Base-by-base conservation (phyloP, 2,888 invertebrate species). In the Drosophila mettleri region DNA sequence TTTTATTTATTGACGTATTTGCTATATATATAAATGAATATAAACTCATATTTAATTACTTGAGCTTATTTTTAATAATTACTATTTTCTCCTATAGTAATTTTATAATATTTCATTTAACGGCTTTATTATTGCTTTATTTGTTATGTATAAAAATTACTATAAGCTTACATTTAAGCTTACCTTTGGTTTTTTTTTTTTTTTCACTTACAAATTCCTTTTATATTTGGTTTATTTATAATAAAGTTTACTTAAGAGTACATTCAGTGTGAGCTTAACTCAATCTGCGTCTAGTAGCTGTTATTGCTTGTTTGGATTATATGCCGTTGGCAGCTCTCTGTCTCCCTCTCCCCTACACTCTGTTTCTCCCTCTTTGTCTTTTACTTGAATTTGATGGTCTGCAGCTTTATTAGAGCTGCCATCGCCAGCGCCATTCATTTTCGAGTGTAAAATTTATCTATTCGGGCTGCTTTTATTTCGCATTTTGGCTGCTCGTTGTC, bases 401-500 rank as follows among this genome's bases (percentile, higher is more conserved):
- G 61, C 64, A 58, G 64, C 73, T 69, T 61, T 75, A 69, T 74
- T 61, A 53, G 59, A 60, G 58, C 39, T 31, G 14, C 18, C 20
- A 9, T 14, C 22, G 43, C 24, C n/a, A 24, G 31, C n/a, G 18
- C 39, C 46, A 34, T 31, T 29, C 59, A 63, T 53, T 63, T 54
- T 46, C 38, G 48, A 53, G 62, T 70, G 24, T 49, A 61, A 59
- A 74, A 53, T 49, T 43, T 53, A 62, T 76, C 58, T 74, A 65
- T 74, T 70, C 43, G 71, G 51, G 38, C 49, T 69, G 76, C 36
- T 69, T 69, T 52, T 52, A 63, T 69, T 74, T 74, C 54, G 33
- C 61, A 59, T 62, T 73, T 73, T 51, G 69, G 52, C 58, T 48
- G 55, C 51, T 57, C 39, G 52, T 53, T 62, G 48, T 41, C 31